Evolutionary conservation across 2,888 invertebrate species (phyloP), one percentile per base, ranked within the genome.

Genomic region (Idaea dimidiata): DNA sequence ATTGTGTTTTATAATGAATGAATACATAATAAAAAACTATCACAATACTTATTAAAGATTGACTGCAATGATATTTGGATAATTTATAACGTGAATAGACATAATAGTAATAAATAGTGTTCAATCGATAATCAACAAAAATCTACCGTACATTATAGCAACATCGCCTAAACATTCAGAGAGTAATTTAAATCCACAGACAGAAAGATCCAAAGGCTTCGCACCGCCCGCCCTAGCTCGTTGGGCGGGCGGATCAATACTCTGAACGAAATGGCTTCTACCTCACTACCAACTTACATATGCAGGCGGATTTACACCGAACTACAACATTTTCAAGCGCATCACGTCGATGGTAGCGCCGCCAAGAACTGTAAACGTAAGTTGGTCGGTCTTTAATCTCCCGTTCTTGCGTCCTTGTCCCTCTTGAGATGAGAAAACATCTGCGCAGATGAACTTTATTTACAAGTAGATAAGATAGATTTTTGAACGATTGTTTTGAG

Each of bases 321-420:
- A 43, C 43, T 43, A 43, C 7, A 1, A 43, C 43, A 43, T 43
- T 43, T 43, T 10, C 6, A 0, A 43, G 10, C 10, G 7, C 3
- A 3, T 43, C 3, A 10, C 43, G 3, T 14, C 3, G 43, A 5
- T 1, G 1, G 10, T 43, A 43, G 43, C 43, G 43, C 16, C 54
- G 16, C 16, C 16, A 54, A 7, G 5, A 54, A 54, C 16, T 54
- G 54, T 54, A 54, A 16, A 54, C n/a, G 54, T 54, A 54, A 54
- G 16, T 54, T 17, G 8, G 43, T 10, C 43, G 43, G 61, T 62
- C 64, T 66, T 18, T 90, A 89, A 89, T 90, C 89, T 91, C 85
- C 65, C 72, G 69, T 66, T 87, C 83, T 86, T 85, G 83, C 88
- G 84, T 90, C 90, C 88, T 86, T 89, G 81, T 90, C 89, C 72